phyloP scores from a whole-genome alignment of 2,113 vertebrate genomes.

The Petromus typicus region DNA sequence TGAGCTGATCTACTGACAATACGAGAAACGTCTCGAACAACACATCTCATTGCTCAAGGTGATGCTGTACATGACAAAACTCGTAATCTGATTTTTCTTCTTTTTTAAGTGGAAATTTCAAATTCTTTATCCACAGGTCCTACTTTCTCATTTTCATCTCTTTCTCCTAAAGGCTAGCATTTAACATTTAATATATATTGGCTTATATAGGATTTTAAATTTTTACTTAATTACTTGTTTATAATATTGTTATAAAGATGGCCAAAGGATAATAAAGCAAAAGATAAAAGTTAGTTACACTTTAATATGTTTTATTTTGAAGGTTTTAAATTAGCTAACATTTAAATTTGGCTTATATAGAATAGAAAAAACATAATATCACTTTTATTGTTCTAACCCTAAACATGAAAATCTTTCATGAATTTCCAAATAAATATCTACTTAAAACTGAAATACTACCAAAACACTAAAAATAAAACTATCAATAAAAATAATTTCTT shows the following conservation, averaged over 20 bases:
- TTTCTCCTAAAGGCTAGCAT: slow-evolving; percentile 8
- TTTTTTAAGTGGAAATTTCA: neutral
- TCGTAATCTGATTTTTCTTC: neutral
- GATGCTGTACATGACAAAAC: neutral
- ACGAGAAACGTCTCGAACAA: neutral
- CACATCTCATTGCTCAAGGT: neutral
- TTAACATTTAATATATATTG: slow-evolving; percentile 70
- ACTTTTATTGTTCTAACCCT: slow-evolving; percentile 57
- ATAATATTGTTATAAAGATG: slow-evolving; percentile 53
- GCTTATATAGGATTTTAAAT: slow-evolving; percentile 36
- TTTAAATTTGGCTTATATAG: slow-evolving; percentile 67
- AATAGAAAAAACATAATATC: slow-evolving; percentile 52
- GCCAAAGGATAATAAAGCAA: slow-evolving; percentile 43
- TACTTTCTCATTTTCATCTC: slow-evolving; percentile 29
- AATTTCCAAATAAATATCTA: slow-evolving; percentile 54
- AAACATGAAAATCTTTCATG: slow-evolving; percentile 57
- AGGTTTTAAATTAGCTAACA: slow-evolving; percentile 50
- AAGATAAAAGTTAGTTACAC: slow-evolving; percentile 66
- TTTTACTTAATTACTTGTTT: slow-evolving; percentile 67
- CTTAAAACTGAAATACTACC: slow-evolving; percentile 57
- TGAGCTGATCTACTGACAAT: neutral
- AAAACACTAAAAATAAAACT: slow-evolving; percentile 43
- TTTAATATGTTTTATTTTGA: slow-evolving; percentile 61
- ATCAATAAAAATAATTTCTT: slow-evolving; percentile 58
- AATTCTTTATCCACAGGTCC: neutral